phyloP scores from a whole-genome alignment of 2,888 invertebrate species.

The Sminthurides aquaticus region DNA sequence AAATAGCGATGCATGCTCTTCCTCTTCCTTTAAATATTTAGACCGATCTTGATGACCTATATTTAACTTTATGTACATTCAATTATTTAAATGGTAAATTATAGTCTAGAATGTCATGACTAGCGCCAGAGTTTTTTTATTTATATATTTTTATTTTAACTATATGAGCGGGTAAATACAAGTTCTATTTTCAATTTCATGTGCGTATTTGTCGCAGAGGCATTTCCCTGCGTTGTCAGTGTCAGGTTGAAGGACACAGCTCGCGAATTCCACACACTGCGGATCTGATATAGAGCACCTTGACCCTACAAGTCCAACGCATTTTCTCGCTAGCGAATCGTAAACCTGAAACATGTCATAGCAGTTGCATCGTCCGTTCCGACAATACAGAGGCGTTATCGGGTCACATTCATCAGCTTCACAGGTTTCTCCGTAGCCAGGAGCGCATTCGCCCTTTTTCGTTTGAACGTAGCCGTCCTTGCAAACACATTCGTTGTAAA shows the following conservation, averaged over 20 bases:
- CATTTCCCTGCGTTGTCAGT: conserved; percentile 34
- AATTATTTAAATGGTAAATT: too few relatives aligned
- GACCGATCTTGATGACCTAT: too few relatives aligned
- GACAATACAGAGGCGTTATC: conserved; percentile 30
- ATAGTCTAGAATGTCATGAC: too few relatives aligned
- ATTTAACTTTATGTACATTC: too few relatives aligned
- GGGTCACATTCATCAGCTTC: conserved; percentile 30
- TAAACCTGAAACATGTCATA: conserved; percentile 23
- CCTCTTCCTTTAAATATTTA: too few relatives aligned
- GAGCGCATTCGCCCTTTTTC: conserved; percentile 23
- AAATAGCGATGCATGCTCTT: too few relatives aligned
- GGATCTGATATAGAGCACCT: conserved; percentile 25
- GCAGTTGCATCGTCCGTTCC: conserved; percentile 35
- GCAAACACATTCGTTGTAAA: conserved; percentile 33
- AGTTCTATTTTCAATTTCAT: conserved; percentile 23
- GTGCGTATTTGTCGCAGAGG: conserved; percentile 36
- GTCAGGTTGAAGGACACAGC: conserved; percentile 33
- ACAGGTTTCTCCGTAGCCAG: conserved; percentile 21
- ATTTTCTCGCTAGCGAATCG: conserved; percentile 12
- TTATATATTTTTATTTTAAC: too few relatives aligned
- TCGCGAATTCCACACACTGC: conserved; percentile 38
- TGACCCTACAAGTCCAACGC: conserved; percentile 26
- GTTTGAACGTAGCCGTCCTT: conserved; percentile 28
- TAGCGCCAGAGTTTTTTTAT: too few relatives aligned
- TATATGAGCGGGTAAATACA: conserved; percentile 24